Percentiles rank a stretch among this genome's conserved stretches.
These are phyloP conservation scores for Arothron firmamentum DNA, from an alignment of 2,113 vertebrate species.

Conservation along the genomic window DNA sequence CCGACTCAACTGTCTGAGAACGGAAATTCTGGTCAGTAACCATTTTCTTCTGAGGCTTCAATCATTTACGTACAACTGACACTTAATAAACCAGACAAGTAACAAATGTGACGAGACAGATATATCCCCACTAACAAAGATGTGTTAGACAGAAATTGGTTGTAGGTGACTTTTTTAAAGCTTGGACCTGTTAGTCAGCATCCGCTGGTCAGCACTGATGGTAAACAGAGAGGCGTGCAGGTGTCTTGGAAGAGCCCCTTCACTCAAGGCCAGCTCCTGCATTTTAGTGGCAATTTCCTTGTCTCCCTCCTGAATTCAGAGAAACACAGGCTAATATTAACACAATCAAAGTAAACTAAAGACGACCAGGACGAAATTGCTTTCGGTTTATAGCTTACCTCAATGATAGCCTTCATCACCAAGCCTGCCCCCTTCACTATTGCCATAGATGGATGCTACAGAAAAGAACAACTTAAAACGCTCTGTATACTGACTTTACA, in stretches of 20 bases:
- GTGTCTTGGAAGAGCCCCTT: slow-evolving; percentile 94
- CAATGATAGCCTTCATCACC: slow-evolving; percentile 99
- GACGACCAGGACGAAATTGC: background rate
- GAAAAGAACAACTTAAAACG: slow-evolving; percentile 7
- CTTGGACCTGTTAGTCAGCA: slow-evolving; percentile 91
- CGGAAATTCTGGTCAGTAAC: background rate
- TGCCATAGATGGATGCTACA: slow-evolving; percentile 97
- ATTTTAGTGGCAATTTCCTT: slow-evolving; percentile 98
- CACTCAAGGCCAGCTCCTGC: slow-evolving; percentile 97
- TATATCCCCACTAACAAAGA: background rate
- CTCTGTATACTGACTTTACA: background rate
- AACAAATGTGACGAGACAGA: background rate
- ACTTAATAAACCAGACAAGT: background rate
- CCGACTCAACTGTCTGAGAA: slow-evolving; percentile 91
- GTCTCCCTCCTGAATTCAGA: slow-evolving; percentile 85
- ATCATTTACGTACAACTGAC: background rate
- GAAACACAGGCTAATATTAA: background rate
- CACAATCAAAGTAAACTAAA: background rate
- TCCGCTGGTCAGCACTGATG: slow-evolving; percentile 93
- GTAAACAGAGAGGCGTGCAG: slow-evolving; percentile 98
- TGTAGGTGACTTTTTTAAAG: slow-evolving; percentile 1
- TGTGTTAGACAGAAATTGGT: background rate
- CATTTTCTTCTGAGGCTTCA: background rate
- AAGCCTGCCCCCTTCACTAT: slow-evolving; percentile 97
- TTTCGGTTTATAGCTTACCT: slow-evolving; percentile 75